Evolutionary conservation across 2,797 vertebrate species (phyloP).

Genomic region (Petrocephalus sullivani): DNA sequence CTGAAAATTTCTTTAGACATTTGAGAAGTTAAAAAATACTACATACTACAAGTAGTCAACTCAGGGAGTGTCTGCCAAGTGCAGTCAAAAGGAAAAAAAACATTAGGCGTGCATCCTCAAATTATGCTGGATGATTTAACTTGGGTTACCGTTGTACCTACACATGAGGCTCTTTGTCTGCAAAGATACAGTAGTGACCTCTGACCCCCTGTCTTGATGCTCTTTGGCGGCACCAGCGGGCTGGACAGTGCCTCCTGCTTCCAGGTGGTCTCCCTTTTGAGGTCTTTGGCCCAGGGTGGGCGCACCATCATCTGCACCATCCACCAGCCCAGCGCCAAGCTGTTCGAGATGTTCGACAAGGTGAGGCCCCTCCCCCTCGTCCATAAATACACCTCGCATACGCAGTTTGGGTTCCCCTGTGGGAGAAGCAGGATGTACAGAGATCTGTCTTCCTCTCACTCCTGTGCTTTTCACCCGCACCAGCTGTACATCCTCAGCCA

Average conservation of each 20-base stretch:
- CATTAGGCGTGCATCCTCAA: not conserved
- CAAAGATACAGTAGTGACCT: not conserved
- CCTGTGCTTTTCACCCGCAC: constrained; percentile 23
- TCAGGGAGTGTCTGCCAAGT: not conserved
- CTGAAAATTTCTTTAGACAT: not conserved
- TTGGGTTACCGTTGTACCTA: not conserved
- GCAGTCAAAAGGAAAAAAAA: not conserved
- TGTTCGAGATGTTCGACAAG: constrained; percentile 99
- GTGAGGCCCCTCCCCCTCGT: constrained; percentile 47
- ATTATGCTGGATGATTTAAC: not conserved
- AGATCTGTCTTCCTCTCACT: not conserved
- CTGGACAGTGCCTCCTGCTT: constrained; percentile 94
- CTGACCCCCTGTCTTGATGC: not conserved
- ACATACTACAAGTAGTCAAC: not conserved
- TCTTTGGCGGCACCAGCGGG: constrained; percentile 59
- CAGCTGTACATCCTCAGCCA: constrained; percentile 98
- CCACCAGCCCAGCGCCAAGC: constrained; percentile 97
- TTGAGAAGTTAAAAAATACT: not conserved
- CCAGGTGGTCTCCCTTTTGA: constrained; percentile 95
- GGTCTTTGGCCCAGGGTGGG: constrained; percentile 88
- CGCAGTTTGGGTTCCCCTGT: not conserved
- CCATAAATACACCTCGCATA: not conserved
- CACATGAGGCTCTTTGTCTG: not conserved
- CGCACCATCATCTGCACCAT: constrained; percentile 98
- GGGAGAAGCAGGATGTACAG: not conserved